These are phyloP conservation scores for Neogobius melanostomus DNA, from an alignment of 2,113 vertebrate species.

Conservation along the genomic window DNA sequence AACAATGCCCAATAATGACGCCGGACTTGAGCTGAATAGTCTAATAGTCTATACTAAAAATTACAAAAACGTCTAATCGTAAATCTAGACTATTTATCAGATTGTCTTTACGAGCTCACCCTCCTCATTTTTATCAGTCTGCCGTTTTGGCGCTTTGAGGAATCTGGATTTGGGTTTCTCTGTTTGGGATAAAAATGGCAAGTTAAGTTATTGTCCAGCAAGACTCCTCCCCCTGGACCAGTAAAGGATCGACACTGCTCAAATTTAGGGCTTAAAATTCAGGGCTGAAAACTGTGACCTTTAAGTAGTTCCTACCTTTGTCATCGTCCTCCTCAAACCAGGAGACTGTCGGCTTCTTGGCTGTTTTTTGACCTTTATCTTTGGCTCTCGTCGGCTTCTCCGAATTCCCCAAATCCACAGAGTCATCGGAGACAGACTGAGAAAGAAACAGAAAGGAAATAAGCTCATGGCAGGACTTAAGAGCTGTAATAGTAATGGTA, in stretches of 20 bases:
- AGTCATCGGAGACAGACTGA: constrained; percentile 95
- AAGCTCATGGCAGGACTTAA: neutral
- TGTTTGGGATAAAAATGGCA: constrained; percentile 9
- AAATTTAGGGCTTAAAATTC: no score
- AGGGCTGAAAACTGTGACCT: no score
- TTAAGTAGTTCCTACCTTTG: neutral
- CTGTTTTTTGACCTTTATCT: constrained; percentile 58
- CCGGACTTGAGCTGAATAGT: no score
- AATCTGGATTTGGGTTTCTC: constrained; percentile 72
- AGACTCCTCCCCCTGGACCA: no score
- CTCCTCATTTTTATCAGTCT: constrained; percentile 35
- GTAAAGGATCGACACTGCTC: no score
- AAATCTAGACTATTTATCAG: no score
- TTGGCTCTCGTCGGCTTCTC: constrained; percentile 67
- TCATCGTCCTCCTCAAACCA: constrained; percentile 84
- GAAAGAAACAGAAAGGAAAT: neutral
- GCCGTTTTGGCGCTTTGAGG: constrained; percentile 73
- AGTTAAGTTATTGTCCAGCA: no score
- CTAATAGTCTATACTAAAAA: no score
- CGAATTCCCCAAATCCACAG: constrained; percentile 76
- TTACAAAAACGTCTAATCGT: no score
- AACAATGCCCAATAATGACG: neutral
- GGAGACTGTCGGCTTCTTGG: constrained; percentile 64
- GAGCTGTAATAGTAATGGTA: no score
- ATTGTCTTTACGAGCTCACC: constrained; percentile 49